Percentiles rank a stretch among this genome's conserved stretches.
These are phyloP conservation scores for Cebus imitator DNA, from an alignment of 2,113 vertebrate species.

Conservation along the genomic window DNA sequence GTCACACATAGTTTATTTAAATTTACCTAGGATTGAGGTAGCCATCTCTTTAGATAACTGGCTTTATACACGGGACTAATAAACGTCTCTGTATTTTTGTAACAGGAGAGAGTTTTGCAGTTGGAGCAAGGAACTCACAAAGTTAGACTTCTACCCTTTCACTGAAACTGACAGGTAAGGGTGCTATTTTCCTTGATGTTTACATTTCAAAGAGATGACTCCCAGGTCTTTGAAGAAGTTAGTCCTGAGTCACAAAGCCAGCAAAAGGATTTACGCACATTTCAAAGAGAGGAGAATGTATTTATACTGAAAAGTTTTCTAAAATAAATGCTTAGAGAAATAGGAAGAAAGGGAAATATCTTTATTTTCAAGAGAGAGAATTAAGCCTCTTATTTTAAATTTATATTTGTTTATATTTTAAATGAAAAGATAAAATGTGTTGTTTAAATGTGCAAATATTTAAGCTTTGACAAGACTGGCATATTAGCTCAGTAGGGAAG, in stretches of 20 bases:
- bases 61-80: neutral
- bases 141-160: neutral
- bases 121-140: neutral
- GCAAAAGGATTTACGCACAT: neutral
- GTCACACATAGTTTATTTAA: neutral
- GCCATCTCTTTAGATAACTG: neutral
- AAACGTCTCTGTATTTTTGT: neutral
- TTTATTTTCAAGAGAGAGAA: neutral
- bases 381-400: neutral
- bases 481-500: neutral
- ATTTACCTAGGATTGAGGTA: neutral
- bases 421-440: neutral
- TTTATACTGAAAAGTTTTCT: neutral
- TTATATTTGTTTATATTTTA: neutral
- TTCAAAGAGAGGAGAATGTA: neutral
- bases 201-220: neutral
- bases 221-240: neutral
- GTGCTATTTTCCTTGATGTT: neutral
- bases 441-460: neutral
- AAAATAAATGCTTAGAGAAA: neutral
- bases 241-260: neutral
- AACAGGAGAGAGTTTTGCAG: neutral
- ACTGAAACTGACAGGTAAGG: neutral
- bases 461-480: neutral
- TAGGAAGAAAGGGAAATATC: neutral